Conservation (phyloP, 1,140 invertebrate genomes). For the Aphis craccivora region DNA sequence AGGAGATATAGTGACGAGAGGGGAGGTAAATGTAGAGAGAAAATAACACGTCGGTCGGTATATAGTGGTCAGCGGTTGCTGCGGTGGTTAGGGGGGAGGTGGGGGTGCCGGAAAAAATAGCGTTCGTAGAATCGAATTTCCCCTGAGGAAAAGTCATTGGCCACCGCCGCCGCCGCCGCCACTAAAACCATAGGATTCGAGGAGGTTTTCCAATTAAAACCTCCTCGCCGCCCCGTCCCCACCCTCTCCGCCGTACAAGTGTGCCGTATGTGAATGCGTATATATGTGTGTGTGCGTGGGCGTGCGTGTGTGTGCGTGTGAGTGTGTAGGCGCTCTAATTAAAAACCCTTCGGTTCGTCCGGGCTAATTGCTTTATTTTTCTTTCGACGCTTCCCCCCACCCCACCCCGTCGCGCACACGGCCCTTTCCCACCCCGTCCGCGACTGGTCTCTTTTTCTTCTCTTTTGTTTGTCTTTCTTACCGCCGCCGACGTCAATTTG, state of each 20-base stretch:
- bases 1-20: background rate
- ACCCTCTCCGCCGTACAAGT: background rate
- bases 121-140: slow-evolving; percentile 55
- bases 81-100: background rate
- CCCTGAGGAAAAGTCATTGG: slow-evolving; percentile 56
- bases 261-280: slow-evolving; percentile 30
- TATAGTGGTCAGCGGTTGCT: too few relatives aligned
- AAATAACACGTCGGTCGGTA: background rate
- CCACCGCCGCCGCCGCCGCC: slow-evolving; percentile 33
- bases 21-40: background rate
- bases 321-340: slow-evolving; percentile 53
- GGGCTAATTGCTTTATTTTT: slow-evolving; percentile 58
- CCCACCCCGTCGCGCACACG: background rate
- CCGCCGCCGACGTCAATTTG: slow-evolving; percentile 44
- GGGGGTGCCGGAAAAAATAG: slow-evolving; percentile 34
- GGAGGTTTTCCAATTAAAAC: slow-evolving; percentile 54
- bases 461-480: slow-evolving; percentile 54
- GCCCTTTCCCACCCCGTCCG: background rate
- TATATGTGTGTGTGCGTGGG: background rate
- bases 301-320: background rate
- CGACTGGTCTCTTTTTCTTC: background rate
- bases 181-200: slow-evolving; percentile 55
- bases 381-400: slow-evolving; percentile 42
- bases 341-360: slow-evolving; percentile 56
- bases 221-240: background rate